Evolutionary conservation across 2,113 vertebrate species (phyloP), one percentile per base, ranked within the genome.

Genomic region (Osmerus eperlanus): DNA sequence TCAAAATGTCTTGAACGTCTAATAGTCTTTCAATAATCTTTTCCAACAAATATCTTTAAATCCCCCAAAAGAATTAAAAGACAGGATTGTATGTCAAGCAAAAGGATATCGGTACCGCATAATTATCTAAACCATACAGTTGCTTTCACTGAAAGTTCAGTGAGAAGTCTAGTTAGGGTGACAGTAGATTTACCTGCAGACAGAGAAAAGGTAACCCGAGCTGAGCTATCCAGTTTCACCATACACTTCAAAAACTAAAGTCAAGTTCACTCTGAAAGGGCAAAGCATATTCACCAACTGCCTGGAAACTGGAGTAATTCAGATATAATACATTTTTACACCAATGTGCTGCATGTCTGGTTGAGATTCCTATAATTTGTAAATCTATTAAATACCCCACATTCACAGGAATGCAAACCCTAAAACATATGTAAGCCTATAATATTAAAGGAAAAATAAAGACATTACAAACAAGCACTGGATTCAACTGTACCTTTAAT

Each of bases 401-500:
- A 63, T 32, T 12, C 68, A 52, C 58, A 59, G 14, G 58, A 36
- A 18, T 18, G 53, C 8, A 14, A 62, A 62, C 9, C 41, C 13
- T 14, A 21, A 3, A 51, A 47, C 16, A 51, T 19, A 13, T 65
- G 16, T 47, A 0, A 18, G 16, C 9, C 32, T 21, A 14, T 9
- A 12, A 18, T 11, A 21, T 61, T 9, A 71, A 62, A 67, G 72
- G 76, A 76, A 86, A 86, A 92, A 90, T 84, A 71, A 92, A 88
- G 87, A 91, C 91, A 91, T 89, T 64, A 91, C 90, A 91, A 92
- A 86, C 76, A 73, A 75, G 70, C 72, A 84, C 76, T 89, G 84
- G 83, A 87, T 85, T 82, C 60, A 87, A 83, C 86, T 81, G 81
- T 81, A 81, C 72, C 81, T 93, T 93, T 92, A 93, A 92, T 92